Percentiles rank a stretch among this genome's conserved stretches.
These are phyloP conservation scores for Choloepus hoffmanni DNA, from an alignment of 2,113 vertebrate species.

Conservation along the genomic window DNA sequence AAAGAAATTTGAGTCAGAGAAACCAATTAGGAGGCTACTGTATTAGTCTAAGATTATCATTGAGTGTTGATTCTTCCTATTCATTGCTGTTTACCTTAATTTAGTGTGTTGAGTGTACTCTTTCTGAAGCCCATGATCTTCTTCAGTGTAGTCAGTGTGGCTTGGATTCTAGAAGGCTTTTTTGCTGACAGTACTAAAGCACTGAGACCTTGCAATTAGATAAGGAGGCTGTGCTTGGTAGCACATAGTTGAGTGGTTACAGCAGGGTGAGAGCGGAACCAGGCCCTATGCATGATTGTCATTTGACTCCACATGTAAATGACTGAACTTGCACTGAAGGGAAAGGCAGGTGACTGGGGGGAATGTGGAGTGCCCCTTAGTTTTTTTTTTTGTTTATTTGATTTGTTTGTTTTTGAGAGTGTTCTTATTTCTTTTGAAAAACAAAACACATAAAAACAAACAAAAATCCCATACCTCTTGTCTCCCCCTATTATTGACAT, in stretches of 20 bases:
- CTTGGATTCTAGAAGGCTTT: slow-evolving; percentile 1
- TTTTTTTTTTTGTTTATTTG: background rate
- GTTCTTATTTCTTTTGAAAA: too few species aligned
- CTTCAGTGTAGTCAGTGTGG: background rate
- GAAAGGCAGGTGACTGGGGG: background rate
- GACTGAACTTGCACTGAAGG: background rate
- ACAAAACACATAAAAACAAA: too few species aligned
- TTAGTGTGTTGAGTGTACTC: background rate
- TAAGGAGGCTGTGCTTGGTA: background rate
- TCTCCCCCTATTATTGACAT: too few species aligned
- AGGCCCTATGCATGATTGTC: background rate
- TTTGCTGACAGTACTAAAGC: background rate
- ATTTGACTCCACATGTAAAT: background rate
- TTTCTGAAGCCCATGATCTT: background rate
- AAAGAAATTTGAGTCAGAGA: background rate
- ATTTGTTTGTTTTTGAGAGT: too few species aligned
- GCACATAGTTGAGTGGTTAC: background rate
- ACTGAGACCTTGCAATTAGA: background rate
- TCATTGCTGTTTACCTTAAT: background rate
- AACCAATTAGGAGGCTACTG: background rate
- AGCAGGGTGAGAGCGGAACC: background rate
- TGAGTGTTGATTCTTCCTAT: background rate
- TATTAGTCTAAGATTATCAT: background rate
- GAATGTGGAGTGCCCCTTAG: background rate
- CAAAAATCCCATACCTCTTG: too few species aligned